These are phyloP conservation scores for Todiramphus chloris DNA, from an alignment of 2,113 vertebrate genomes.

Conservation along the genomic window DNA sequence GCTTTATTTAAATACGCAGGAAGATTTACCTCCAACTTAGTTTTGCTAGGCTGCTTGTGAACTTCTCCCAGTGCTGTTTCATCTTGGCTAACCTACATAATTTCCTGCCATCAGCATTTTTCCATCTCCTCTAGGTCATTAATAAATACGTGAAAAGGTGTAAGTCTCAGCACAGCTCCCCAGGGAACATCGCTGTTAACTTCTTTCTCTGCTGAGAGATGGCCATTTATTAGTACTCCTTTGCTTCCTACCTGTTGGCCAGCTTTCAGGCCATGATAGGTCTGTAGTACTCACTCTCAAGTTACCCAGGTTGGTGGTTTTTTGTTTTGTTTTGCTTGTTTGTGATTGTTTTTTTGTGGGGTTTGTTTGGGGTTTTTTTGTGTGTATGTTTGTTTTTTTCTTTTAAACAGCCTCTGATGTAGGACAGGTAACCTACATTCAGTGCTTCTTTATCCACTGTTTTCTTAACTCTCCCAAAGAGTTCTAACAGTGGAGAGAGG, in stretches of 20 bases:
- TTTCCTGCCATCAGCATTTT: constrained; percentile 54
- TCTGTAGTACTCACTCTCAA: neutral
- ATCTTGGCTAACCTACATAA: constrained; percentile 48
- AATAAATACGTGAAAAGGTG: constrained; percentile 22
- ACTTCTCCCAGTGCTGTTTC: neutral
- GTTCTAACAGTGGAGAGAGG: neutral
- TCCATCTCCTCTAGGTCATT: constrained; percentile 12
- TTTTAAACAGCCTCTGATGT: neutral
- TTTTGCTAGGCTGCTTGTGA: constrained; percentile 37
- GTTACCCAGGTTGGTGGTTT: neutral
- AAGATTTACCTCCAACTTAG: neutral
- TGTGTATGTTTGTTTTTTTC: neutral
- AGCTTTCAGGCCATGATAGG: neutral
- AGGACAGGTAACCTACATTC: neutral
- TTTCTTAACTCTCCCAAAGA: neutral
- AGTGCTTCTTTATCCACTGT: neutral
- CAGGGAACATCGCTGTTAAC: neutral
- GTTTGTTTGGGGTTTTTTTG: too few relatives aligned
- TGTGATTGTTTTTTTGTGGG: too few relatives aligned
- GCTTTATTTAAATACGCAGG: neutral
- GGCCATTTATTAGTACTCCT: neutral
- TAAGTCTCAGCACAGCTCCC: neutral
- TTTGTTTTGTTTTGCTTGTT: neutral
- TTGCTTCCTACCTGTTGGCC: constrained; percentile 27
- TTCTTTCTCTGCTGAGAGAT: neutral